Base-by-base conservation (phyloP, 2,113 vertebrate genomes). In the Leiothrix lutea region DNA sequence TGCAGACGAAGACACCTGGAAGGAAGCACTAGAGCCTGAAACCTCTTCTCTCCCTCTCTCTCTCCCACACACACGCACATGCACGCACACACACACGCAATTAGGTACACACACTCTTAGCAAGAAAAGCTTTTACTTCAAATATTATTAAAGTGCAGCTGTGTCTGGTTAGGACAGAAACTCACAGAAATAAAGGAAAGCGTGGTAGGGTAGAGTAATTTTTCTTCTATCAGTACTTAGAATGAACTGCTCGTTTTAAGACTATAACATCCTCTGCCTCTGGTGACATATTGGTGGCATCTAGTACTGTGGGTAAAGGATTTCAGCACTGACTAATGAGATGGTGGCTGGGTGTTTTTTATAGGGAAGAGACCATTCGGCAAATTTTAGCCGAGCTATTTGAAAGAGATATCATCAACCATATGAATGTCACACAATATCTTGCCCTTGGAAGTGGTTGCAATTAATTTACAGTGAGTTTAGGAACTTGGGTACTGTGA, bases 1-100 rank as follows among this genome's bases (percentile, higher is more conserved):
- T 97, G 98, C 99, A 98, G 98, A 98, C 98, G 96, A 98, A 98
- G 97, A 98, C 99, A 99, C 99, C 99, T 99, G 99, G 99, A 98
- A 99, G 98, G 98, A 98, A 98, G 98, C 98, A 98, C 92, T 96
- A 94, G 98, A 98, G 99, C 98, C 98, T 98, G 98, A 98, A 98
- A 98, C 93, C 83, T 86, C 90, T 88, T 66, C 79, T 86, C 78
- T 86, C 88, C 36, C 87, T 57, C 89, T 50, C 83, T 45, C 74
- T 80, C 67, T 40, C 71, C 9, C 67, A 48, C 67, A 80, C 88
- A 69, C 64, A 42, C 23, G 3, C 9, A 11, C 80, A 11, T 7
- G 25, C 65, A 44, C 36, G 3, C 44, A 21, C 57, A 71, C 92
- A 61, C 94, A 87, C 75, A 57, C 66, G 5, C 48, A 77, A 92